Evolutionary conservation across 2,888 invertebrate genomes (phyloP), one percentile per base, ranked within the genome.

Genomic region (Gandaritis pyraliata): DNA sequence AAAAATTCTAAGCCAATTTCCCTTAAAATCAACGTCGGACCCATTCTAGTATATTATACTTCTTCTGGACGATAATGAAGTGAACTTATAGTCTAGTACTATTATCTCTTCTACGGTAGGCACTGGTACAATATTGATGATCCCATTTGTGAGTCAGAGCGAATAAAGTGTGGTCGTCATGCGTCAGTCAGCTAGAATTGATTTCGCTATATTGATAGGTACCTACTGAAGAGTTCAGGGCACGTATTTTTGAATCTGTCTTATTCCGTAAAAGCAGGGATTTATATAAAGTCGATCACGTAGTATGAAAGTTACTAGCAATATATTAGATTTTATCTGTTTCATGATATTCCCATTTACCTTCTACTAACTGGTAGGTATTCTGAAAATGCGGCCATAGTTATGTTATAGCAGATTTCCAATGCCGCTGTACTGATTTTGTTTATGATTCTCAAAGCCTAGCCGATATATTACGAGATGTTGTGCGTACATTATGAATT

Each of bases 111-210:
- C 18, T 41, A 2, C 41, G 39, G 43, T 60, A n/a, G n/a, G n/a
- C n/a, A 39, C 39, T 47, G 39, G 52, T 55, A 53, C 50, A 23
- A 56, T 61, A 68, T 61, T 64, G 59, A 66, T 60, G 59, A 55
- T 61, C 49, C 43, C 58, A 55, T 65, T 23, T 23, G 57, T 68
- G 64, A 68, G 62, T 68, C 64, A 64, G 64, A n/a, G 8, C 30
- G 16, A n/a, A 23, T 33, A 5, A 46, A 58, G 49, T 66, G 50
- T 49, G n/a, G 45, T 51, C 36, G 29, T n/a, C 18, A 23, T 30
- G 39, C 62, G 58, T 49, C 54, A 54, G 8, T 49, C 36, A 4
- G 41, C 46, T 43, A 43, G 29, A 29, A 36, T 51, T 30, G 36
- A 46, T 53, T 53, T 47, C 23, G 16, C 39, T 43, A 23, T 50